A percentile compares a stretch with the other conserved stretches of the same genome.
phyloP scores from a whole-genome alignment of 2,888 invertebrate genomes.

The Brachycybe producta region DNA sequence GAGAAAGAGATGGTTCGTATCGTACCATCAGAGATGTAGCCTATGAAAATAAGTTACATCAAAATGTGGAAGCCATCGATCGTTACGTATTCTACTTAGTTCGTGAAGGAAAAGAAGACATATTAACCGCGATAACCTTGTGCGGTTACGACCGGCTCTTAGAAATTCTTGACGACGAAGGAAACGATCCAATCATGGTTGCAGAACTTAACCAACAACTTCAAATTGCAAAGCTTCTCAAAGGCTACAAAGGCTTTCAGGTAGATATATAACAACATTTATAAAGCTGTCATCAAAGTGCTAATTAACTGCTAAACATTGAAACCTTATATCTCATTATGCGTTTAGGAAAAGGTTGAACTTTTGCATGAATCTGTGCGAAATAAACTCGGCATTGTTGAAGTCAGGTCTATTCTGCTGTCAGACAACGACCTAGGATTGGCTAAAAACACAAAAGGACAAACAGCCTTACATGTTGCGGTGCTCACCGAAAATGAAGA shows the following conservation, averaged over 20 bases:
- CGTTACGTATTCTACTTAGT: conserved; percentile 44
- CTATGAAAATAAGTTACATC: conserved; percentile 57
- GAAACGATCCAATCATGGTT: conserved; percentile 53
- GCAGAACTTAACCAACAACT: conserved; percentile 52
- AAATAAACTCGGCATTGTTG: conserved; percentile 46
- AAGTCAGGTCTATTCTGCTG: conserved; percentile 33
- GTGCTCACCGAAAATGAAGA: conserved; percentile 70
- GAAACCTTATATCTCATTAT: not conserved
- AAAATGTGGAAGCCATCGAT: conserved; percentile 71
- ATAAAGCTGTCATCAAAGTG: not conserved
- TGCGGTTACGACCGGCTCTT: conserved; percentile 80
- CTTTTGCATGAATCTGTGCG: conserved; percentile 59
- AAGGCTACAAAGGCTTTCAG: conserved; percentile 59
- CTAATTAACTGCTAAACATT: not conserved
- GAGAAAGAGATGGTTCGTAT: conserved; percentile 71
- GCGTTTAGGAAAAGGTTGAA: conserved; percentile 57
- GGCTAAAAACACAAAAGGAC: conserved; percentile 55
- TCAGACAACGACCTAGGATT: conserved; percentile 40
- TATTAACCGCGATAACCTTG: conserved; percentile 52
- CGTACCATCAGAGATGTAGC: conserved; percentile 76
- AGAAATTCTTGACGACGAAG: conserved; percentile 50
- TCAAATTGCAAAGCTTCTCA: conserved; percentile 54
- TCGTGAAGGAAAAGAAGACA: conserved; percentile 46
- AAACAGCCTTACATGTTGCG: conserved; percentile 68
- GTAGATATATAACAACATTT: conserved; percentile 38